A percentile compares a stretch with the other conserved stretches of the same genome.
These are phyloP conservation scores for Crypturellus undulatus DNA, from an alignment of 2,113 vertebrate genomes.

Conservation along the genomic window DNA sequence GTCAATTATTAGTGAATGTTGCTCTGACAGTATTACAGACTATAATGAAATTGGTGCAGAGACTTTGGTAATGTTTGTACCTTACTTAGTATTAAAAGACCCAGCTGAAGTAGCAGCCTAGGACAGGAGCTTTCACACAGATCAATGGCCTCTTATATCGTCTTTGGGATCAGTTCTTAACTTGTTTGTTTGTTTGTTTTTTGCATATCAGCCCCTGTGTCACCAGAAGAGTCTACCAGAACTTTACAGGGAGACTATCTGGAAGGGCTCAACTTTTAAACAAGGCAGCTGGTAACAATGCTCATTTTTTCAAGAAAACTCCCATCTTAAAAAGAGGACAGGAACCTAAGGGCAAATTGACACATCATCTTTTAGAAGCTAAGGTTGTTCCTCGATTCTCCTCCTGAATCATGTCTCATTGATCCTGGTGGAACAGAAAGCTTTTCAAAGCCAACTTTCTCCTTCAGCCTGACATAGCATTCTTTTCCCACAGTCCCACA, in stretches of 20 bases:
- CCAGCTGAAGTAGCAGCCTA: neutral
- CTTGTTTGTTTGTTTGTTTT: neutral
- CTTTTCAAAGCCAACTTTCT: neutral
- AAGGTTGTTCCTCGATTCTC: accelerated
- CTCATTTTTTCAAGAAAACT: neutral
- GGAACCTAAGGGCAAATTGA: neutral
- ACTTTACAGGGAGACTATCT: neutral
- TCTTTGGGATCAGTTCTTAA: neutral
- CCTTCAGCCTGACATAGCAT: neutral
- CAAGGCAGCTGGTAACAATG: neutral
- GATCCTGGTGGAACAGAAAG: neutral
- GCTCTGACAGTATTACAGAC: neutral
- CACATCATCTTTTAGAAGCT: neutral
- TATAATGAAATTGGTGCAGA: accelerated
- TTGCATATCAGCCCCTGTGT: neutral
- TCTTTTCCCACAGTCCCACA: neutral
- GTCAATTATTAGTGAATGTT: neutral
- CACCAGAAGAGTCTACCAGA: neutral
- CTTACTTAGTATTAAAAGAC: neutral
- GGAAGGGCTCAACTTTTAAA: neutral
- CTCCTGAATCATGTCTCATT: neutral
- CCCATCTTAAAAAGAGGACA: neutral
- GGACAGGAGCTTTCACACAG: neutral
- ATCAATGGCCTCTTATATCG: neutral
- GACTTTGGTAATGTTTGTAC: neutral